Evolutionary conservation across 2,797 vertebrate species (phyloP).

Genomic region (Muscicapa striata): DNA sequence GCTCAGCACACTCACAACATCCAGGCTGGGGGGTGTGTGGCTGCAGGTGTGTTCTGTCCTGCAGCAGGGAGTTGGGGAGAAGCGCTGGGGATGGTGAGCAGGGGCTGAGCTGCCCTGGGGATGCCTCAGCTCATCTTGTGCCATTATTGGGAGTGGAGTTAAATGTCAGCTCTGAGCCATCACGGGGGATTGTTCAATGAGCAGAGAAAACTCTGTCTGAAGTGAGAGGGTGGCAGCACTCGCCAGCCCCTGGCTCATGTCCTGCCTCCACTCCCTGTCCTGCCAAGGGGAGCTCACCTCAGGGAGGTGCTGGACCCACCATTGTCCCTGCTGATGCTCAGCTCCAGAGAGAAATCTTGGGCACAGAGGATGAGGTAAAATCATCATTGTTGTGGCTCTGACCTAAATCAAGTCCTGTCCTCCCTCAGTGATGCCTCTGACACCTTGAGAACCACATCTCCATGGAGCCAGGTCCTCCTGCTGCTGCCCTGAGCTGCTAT

Average conservation of each 20-base stretch:
- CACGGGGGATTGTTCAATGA: neutral
- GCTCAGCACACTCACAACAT: neutral
- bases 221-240: neutral
- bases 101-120: neutral
- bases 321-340: neutral
- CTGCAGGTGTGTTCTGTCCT: neutral
- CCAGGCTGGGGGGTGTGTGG: accelerated
- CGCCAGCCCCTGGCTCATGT: neutral
- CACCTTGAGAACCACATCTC: neutral
- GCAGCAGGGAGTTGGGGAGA: neutral
- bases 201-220: neutral
- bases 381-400: accelerated
- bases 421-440: accelerated
- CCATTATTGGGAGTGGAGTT: neutral
- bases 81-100: accelerated
- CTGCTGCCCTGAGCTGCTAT: neutral
- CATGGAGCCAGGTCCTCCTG: neutral
- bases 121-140: accelerated
- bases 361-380: accelerated
- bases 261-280: neutral
- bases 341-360: neutral
- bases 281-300: neutral
- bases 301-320: neutral
- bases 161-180: neutral
- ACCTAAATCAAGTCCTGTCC: neutral